Base-by-base conservation (phyloP, 2,113 vertebrate species). In the Gasterosteus nipponicus region DNA sequence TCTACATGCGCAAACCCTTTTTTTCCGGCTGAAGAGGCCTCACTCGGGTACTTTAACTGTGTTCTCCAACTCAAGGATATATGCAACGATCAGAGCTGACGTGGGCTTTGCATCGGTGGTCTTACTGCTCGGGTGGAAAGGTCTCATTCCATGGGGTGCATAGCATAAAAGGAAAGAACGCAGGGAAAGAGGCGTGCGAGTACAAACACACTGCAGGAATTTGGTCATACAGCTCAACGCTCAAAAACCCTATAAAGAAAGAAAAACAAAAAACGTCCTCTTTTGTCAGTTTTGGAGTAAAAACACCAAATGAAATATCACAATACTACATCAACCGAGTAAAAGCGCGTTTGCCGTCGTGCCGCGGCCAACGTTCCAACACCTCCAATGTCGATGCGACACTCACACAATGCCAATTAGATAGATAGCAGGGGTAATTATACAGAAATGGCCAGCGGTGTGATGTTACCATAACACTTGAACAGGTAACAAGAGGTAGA, bases 401-500 rank as follows among this genome's bases (percentile, higher is more conserved):
- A 86, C 80, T 82, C 82, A 76, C 86, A 79, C 46, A 68, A 89
- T 66, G 85, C 84, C 88, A 84, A 80, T 86, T 76, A 67, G 79
- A 82, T 73, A 75, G 66, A 82, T 77, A 86, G 89, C 74, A 72
- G 64, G 80, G 87, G 91, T 89, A 94, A 94, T 93, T 94, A 92
- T 93, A 89, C 87, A 86, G 93, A 94, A 94, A 95, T 95, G 93
- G 92, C 94, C 92, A 79, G 87, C 71, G 86, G 89, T 93, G 91
- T 91, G 89, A 94, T 93, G 94, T 94, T 93, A 94, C 94, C 94
- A 94, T 94, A 80, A 93, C 84, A 91, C 88, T 89, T 29, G 91
- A 73, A 94, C 94, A 94, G 94, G 94, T 94, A 94, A 95, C 94
- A 94, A 86, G 94, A 95, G 94, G 94, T 95, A 95, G 93, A 89